Evolutionary conservation across 2,797 vertebrate genomes (phyloP), one percentile per base, ranked within the genome.

Genomic region (Mycteria americana): DNA sequence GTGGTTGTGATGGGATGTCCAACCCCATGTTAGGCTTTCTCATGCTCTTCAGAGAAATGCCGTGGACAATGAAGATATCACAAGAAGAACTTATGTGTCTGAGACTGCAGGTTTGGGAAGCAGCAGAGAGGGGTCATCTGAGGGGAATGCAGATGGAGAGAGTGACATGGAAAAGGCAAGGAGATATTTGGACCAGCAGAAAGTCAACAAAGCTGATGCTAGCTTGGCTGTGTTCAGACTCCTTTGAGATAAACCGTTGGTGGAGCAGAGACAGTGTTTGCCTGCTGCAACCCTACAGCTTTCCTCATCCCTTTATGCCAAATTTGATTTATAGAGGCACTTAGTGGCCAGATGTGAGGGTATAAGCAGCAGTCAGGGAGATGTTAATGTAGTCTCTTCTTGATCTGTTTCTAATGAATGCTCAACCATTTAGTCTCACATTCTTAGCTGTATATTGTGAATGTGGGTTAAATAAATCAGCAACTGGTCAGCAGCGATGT

Each of bases 301-400:
- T 92, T 84, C 45, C 74, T 82, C 51, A 70, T 95, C 59, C 48
- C 96, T 95, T 94, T 92, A 70, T 92, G 82, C 73, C 45, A 12
- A 65, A 30, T 86, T 92, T 96, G 91, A 93, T 97, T 96, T 96
- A 95, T 75, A 88, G 85, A 97, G 68, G 51, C 67, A 92, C 51
- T 96, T 92, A 93, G 30, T 43, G 87, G 48, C 92, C 92, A 93
- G 89, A 96, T 97, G 85, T 93, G 89, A 90, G 63, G 79, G 45
- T 92, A 72, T 46, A 92, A 93, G 79, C 5, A 0, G 67, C 87
- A 92, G 54, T 50, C 31, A 46, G 62, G 37, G 74, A 54, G 43
- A 88, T 0, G 1, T 63, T 64, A 57, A 75, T 37, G n/a, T 48
- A 63, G 39, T 70, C 31, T 84, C 39, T 53, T 96, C 79, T 95